A percentile compares a stretch with the other conserved stretches of the same genome.
Conservation (phyloP, 2,113 vertebrate species). For the Todiramphus saurophagus region DNA sequence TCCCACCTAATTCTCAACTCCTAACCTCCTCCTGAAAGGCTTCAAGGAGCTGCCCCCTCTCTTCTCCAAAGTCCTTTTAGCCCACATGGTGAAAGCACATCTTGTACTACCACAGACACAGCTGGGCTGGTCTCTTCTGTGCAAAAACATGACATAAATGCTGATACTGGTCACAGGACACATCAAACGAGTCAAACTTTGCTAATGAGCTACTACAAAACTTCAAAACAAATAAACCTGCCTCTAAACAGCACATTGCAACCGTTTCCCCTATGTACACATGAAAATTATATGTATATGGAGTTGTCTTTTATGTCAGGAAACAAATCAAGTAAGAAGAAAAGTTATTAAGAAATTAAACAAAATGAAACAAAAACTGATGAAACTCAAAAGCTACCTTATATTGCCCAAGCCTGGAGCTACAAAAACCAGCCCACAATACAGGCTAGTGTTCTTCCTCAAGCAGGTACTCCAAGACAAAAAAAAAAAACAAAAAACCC, state of each 20-base stretch:
- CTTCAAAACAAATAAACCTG: background rate
- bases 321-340: background rate
- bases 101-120: background rate
- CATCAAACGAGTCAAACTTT: background rate
- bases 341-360: background rate
- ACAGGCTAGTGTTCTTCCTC: background rate
- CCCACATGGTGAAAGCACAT: background rate
- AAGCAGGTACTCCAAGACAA: background rate
- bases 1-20: background rate
- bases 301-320: background rate
- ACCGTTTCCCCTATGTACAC: accelerated
- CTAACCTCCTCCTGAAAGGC: no score
- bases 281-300: accelerated
- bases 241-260: background rate
- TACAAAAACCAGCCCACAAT: background rate
- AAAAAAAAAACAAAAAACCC: background rate
- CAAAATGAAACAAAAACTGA: background rate
- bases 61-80: background rate
- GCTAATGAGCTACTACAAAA: background rate
- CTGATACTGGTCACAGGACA: background rate
- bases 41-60: background rate
- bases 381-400: background rate
- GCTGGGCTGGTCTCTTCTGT: background rate
- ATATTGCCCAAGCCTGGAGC: background rate
- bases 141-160: background rate